Percentiles rank a stretch among this genome's conserved stretches.
Conservation (phyloP, 2,113 vertebrate species). For the Gasterosteus nipponicus region DNA sequence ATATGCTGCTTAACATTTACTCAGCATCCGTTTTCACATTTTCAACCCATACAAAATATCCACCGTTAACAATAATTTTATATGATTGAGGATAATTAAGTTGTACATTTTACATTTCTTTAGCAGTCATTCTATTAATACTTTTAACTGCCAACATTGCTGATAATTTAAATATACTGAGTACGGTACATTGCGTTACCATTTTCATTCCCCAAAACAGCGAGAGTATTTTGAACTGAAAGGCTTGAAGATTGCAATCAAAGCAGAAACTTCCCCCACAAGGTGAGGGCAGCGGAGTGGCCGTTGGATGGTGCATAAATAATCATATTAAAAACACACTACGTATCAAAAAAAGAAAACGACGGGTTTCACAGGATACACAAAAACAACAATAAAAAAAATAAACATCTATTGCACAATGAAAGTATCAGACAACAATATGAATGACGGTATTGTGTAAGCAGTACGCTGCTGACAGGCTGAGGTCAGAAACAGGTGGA, state of each 20-base stretch:
- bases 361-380: constrained; percentile 63
- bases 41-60: constrained; percentile 18
- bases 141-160: constrained; percentile 2
- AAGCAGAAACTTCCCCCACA: constrained; percentile 16
- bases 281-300: constrained; percentile 1
- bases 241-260: constrained; percentile 19
- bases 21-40: constrained; percentile 18
- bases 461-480: constrained; percentile 14
- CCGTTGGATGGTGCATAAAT: constrained; percentile 47
- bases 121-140: constrained; percentile 11
- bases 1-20: constrained; percentile 1
- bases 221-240: constrained; percentile 3
- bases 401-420: constrained; percentile 81
- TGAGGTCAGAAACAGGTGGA: constrained; percentile 28
- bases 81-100: constrained; percentile 9
- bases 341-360: constrained; percentile 35
- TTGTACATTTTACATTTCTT: constrained; percentile 4
- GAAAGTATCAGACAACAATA: constrained; percentile 64
- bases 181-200: neutral
- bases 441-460: constrained; percentile 32
- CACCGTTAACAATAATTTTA: neutral
- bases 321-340: constrained; percentile 51
- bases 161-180: constrained; percentile 21
- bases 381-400: constrained; percentile 67
- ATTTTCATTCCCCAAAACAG: constrained; percentile 8